phyloP scores from a whole-genome alignment of 2,888 invertebrate species.

The Leucophenga maculata region DNA sequence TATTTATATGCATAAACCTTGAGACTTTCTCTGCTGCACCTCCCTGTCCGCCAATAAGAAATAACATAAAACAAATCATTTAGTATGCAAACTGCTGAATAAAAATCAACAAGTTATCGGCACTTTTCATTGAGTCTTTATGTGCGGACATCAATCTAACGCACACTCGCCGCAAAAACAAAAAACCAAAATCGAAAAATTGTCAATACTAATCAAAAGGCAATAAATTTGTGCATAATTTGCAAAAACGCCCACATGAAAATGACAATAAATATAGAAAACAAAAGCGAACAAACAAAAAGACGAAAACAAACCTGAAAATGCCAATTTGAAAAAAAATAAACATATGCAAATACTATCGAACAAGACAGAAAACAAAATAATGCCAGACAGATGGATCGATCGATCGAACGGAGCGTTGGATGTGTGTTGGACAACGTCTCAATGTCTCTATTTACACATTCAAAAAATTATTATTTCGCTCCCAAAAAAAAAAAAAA shows the following conservation, averaged over 20 bases:
- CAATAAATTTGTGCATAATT: conserved; percentile 17
- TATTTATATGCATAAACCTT: too few relatives aligned
- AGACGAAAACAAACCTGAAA: not conserved
- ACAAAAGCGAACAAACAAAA: not conserved
- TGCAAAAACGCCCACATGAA: conserved; percentile 22
- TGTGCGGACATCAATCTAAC: conserved; percentile 15
- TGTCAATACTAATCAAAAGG: conserved; percentile 25
- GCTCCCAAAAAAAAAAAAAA: too few relatives aligned
- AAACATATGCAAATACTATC: conserved; percentile 14
- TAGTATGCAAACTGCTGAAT: too few relatives aligned
- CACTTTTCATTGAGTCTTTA: not conserved
- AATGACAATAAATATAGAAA: not conserved
- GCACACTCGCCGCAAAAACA: conserved; percentile 2
- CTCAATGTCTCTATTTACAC: not conserved
- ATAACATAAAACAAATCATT: too few relatives aligned
- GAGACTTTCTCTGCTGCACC: too few relatives aligned
- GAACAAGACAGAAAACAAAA: not conserved
- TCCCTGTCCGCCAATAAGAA: too few relatives aligned
- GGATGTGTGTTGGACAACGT: conserved; percentile 2
- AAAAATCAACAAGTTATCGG: too few relatives aligned
- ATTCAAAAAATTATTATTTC: not conserved
- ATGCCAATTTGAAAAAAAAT: conserved; percentile 7
- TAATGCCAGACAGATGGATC: conserved; percentile 7
- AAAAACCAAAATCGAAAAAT: not conserved
- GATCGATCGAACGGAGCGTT: not conserved